phyloP scores from a whole-genome alignment of 2,888 invertebrate species.

The Pyralis farinalis region DNA sequence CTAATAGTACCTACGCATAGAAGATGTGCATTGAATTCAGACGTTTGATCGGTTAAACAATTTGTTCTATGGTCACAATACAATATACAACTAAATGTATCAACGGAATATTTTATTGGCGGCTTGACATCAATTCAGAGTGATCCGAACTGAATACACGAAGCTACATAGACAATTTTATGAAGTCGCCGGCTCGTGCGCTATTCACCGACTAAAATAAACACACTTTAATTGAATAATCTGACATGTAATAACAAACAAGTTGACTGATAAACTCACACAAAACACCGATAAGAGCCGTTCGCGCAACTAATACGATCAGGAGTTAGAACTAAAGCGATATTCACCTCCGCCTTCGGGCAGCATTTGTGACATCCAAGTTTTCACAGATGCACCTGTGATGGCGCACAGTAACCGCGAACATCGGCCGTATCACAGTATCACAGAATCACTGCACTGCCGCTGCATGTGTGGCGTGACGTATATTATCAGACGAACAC shows the following conservation, averaged over 20 bases:
- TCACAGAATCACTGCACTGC: conserved; percentile 14
- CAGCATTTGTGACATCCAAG: conserved; percentile 74
- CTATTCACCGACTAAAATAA: not conserved
- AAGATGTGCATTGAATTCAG: too few species aligned
- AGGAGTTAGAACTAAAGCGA: conserved; percentile 17
- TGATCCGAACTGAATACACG: too few species aligned
- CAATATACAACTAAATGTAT: too few species aligned
- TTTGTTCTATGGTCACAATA: too few species aligned
- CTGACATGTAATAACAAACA: not conserved
- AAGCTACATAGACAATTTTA: too few species aligned
- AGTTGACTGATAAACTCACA: too few species aligned
- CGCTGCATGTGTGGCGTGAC: conserved; percentile 16
- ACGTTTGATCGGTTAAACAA: too few species aligned
- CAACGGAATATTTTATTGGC: too few species aligned
- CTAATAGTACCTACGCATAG: too few species aligned
- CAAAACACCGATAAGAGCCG: too few species aligned
- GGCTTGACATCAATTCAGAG: too few species aligned
- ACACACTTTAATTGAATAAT: too few species aligned
- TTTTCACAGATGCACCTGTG: conserved; percentile 40
- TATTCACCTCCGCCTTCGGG: conserved; percentile 73
- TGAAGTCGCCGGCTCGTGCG: conserved; percentile 7
- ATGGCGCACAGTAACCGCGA: conserved; percentile 15
- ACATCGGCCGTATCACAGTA: conserved; percentile 16
- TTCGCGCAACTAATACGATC: not conserved
- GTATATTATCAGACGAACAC: conserved; percentile 29